Percentiles rank a stretch among this genome's conserved stretches.
Evolutionary conservation across 2,113 vertebrate genomes (phyloP).

Genomic region (Antechinus stuartii): DNA sequence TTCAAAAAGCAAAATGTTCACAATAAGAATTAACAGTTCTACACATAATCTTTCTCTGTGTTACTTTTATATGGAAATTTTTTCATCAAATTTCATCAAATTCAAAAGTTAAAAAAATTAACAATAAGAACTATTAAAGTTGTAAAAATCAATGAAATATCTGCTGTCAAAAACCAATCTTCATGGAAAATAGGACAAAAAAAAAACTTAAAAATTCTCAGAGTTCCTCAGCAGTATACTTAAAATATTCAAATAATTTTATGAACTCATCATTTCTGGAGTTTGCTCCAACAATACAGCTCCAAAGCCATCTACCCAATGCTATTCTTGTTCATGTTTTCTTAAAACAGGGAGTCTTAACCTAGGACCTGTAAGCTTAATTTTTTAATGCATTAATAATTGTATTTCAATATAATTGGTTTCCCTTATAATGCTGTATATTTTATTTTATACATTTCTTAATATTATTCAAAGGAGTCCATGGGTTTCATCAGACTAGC

Average conservation of each 20-base stretch:
- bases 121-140: not conserved
- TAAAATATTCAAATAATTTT: not conserved
- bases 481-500: not conserved
- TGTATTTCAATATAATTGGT: not conserved
- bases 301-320: not conserved
- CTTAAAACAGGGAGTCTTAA: not conserved
- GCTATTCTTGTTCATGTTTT: not conserved
- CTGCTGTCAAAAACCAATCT: not conserved
- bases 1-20: not conserved
- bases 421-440: not conserved
- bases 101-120: not conserved
- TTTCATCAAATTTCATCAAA: not conserved
- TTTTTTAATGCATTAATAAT: not conserved
- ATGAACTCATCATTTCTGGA: not conserved
- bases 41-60: not conserved
- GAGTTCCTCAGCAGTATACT: not conserved
- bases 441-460: not conserved
- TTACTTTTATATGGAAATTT: not conserved
- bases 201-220: not conserved
- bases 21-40: not conserved
- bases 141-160: not conserved
- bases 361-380: not conserved
- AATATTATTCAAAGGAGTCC: not conserved
- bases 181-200: not conserved
- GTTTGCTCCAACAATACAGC: not conserved